Evolutionary conservation across 2,888 invertebrate genomes (phyloP), one percentile per base, ranked within the genome.

Genomic region (Cheilosia urbana): DNA sequence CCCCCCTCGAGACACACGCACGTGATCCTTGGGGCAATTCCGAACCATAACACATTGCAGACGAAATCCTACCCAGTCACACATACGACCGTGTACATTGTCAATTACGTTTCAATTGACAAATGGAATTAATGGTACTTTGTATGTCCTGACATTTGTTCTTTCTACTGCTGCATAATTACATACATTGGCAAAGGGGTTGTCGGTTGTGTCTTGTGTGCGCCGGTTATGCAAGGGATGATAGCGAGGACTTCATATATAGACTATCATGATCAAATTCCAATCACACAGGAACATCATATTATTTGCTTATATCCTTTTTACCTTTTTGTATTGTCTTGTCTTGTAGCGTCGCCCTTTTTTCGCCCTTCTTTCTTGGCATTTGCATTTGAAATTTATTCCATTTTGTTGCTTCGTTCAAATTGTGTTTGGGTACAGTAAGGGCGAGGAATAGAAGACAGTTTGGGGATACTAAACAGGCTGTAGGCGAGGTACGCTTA

Each of bases 111-210:
- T 58, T 57, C 68, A 81, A 85, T 85, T 85, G 81, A 76, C 77
- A 85, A 85, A 85, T 81, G 76, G 68, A 85, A 81, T 77, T 85
- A 85, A 85, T 68, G 81, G 62, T 72, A 63, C 81, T 85, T 81
- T 72, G 81, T 65, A 71, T 80, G 85, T 47, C 81, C 76, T 85
- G 85, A 81, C 85, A 81, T 85, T 85, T 85, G 85, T 85, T 76
- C 85, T 76, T 85, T 77, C 62, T 58, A 2, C 21, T 15, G 45
- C 37, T 62, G 76, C 62, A 81, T 85, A 85, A 85, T 85, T 81
- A 77, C 60, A 47, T 30, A 30, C 30, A 9, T 72, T 11, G 37
- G 11, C 47, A 75, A 45, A 58, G 65, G 69, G 58, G 73, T 60
- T 27, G 27, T 27, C 65, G 58, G 73, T 60, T 27, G 27, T 27